Evolutionary conservation across 2,113 vertebrate species (phyloP).

Genomic region (Scomber colias): DNA sequence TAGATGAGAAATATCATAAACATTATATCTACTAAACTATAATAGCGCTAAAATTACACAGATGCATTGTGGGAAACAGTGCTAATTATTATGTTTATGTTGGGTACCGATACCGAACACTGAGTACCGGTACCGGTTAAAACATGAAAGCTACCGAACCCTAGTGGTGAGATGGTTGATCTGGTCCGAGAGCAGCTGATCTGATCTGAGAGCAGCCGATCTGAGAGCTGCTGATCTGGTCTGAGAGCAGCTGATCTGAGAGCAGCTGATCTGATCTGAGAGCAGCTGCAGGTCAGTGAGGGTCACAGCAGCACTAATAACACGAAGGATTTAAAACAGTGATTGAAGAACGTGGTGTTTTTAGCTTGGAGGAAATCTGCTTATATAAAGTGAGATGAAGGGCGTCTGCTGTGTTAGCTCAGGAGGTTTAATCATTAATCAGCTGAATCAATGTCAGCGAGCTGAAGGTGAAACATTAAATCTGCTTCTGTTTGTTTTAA

Average conservation of each 20-base stretch:
- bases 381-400: constrained; percentile 41
- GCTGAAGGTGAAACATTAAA: neutral
- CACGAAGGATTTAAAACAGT: constrained; percentile 22
- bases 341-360: constrained; percentile 26
- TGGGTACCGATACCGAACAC: no score
- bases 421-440: constrained; percentile 55
- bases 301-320: constrained; percentile 2
- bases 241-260: constrained; percentile 1
- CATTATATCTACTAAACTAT: no score
- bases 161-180: no score
- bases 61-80: no score
- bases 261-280: constrained; percentile 20
- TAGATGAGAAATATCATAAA: no score
- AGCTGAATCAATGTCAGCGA: constrained; percentile 1
- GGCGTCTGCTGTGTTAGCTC: constrained; percentile 15
- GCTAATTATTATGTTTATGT: no score
- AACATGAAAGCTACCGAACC: no score
- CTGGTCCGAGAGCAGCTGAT: constrained; percentile 7
- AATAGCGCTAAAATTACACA: no score
- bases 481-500: neutral
- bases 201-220: neutral
- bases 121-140: no score
- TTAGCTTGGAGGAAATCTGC: constrained; percentile 55
- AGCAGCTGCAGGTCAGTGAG: neutral
- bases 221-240: no score